Percentiles rank a stretch among this genome's conserved stretches.
Evolutionary conservation across 2,797 vertebrate species (phyloP).

Genomic region (Notoglanidium macrostoma): DNA sequence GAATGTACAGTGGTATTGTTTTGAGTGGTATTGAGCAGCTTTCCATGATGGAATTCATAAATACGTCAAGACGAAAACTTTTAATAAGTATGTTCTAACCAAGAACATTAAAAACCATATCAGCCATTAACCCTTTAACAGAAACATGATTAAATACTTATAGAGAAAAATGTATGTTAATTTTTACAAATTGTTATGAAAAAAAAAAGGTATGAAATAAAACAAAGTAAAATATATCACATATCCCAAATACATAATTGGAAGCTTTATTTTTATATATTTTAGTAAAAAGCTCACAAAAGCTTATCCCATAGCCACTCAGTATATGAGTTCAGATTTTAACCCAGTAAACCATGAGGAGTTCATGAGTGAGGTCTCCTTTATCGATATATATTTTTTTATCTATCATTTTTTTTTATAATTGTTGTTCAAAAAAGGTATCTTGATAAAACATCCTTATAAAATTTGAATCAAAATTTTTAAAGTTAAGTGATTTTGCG

Average conservation of each 20-base stretch:
- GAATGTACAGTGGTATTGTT: background rate
- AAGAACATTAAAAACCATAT: background rate
- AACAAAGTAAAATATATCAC: background rate
- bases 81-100: background rate
- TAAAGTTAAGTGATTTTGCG: background rate
- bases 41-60: background rate
- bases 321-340: background rate
- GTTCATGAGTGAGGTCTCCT: background rate
- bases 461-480: background rate
- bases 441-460: background rate
- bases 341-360: background rate
- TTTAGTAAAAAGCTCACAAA: constrained; percentile 1
- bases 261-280: background rate
- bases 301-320: background rate
- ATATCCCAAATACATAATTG: background rate
- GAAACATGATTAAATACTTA: background rate
- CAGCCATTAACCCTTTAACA: background rate
- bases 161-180: background rate
- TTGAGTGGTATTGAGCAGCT: no score
- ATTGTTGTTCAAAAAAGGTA: background rate
- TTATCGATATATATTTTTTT: background rate
- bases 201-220: no score
- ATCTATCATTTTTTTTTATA: background rate
- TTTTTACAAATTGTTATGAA: background rate
- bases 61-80: background rate